A percentile compares a stretch with the other conserved stretches of the same genome.
Evolutionary conservation across 2,888 invertebrate species (phyloP).

Genomic region (Drosophila suboccidentalis): DNA sequence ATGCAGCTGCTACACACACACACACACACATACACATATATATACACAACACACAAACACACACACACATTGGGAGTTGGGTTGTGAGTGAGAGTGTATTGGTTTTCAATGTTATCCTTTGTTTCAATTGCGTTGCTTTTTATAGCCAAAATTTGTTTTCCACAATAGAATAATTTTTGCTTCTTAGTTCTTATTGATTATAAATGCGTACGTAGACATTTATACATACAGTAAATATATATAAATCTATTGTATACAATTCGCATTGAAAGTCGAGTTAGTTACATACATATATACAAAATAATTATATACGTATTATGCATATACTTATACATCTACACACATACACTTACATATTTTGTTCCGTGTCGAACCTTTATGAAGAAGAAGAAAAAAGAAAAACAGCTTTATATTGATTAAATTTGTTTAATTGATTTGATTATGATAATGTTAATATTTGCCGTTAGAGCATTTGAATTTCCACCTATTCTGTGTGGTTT

Average conservation of each 20-base stretch:
- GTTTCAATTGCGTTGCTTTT: conserved; percentile 72
- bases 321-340: conserved; percentile 42
- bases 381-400: conserved; percentile 28
- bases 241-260: conserved; percentile 10
- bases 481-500: conserved; percentile 49
- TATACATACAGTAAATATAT: conserved; percentile 19
- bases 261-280: conserved; percentile 42
- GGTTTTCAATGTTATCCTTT: conserved; percentile 61
- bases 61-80: conserved; percentile 44
- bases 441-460: conserved; percentile 61
- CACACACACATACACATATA: conserved; percentile 36
- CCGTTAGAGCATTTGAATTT: conserved; percentile 47
- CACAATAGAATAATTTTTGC: conserved; percentile 74
- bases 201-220: conserved; percentile 32
- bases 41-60: conserved; percentile 39
- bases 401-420: conserved; percentile 76
- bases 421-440: conserved; percentile 62
- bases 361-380: conserved; percentile 43
- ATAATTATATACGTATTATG: conserved; percentile 44
- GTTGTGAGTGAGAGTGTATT: conserved; percentile 57
- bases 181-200: conserved; percentile 65
- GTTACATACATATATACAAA: conserved; percentile 26
- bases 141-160: conserved; percentile 79
- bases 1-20: conserved; percentile 61
- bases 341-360: conserved; percentile 33